phyloP scores from a whole-genome alignment of 30 jellyfish, hydroid and myxozoan species.

The Hydractinia symbiolongicarpus region DNA sequence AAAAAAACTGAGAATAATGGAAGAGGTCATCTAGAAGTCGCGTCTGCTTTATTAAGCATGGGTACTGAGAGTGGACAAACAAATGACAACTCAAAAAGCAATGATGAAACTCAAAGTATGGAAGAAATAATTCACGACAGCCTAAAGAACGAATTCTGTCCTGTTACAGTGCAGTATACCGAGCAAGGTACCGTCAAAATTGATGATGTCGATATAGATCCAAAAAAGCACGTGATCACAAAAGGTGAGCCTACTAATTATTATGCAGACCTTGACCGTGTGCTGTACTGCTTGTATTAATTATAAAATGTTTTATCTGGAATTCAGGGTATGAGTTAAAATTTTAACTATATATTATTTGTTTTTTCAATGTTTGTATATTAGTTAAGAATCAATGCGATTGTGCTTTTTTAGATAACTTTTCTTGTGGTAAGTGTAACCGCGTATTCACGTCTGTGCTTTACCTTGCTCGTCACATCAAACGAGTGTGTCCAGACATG shows the following conservation, averaged over 20 bases:
- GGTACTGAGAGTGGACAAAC: conserved; percentile 47
- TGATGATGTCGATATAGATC: conserved; percentile 92
- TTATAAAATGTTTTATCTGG: too few relatives aligned
- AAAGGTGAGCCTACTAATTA: conserved; percentile 41
- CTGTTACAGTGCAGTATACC: conserved; percentile 34
- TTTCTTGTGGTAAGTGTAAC: conserved; percentile 88
- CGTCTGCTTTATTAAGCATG: conserved; percentile 92
- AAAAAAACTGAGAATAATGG: conserved; percentile 8
- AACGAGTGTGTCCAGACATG: conserved; percentile 98
- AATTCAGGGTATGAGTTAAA: too few relatives aligned
- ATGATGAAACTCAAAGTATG: conserved; percentile 40
- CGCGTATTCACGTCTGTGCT: conserved; percentile 80
- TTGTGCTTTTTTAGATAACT: conserved; percentile 50
- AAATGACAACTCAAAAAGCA: conserved; percentile 42
- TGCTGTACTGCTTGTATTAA: neutral
- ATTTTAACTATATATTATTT: too few relatives aligned
- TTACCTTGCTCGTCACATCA: conserved; percentile 91
- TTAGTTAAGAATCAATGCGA: too few relatives aligned
- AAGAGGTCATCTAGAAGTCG: conserved; percentile 52
- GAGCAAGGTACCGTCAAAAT: conserved; percentile 70
- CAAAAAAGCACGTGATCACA: conserved; percentile 67
- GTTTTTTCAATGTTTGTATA: too few relatives aligned
- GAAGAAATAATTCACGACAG: conserved; percentile 46
- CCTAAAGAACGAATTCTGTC: conserved; percentile 33
- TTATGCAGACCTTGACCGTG: neutral